These are phyloP conservation scores for Melanotaenia parkinsoni DNA, from an alignment of 2,797 vertebrate species.

Conservation along the genomic window DNA sequence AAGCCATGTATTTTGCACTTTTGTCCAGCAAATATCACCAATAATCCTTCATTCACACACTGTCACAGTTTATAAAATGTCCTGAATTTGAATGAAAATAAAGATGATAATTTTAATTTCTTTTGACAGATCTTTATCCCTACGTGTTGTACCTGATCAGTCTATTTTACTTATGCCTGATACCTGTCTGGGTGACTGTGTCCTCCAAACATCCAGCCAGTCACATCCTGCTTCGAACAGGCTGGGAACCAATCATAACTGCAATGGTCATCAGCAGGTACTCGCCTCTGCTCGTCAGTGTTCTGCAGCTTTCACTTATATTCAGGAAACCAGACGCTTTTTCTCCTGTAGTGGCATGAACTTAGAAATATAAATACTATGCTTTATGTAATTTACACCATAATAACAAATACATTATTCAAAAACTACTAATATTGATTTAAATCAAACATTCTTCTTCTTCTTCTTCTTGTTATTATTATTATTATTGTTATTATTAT, in stretches of 20 bases:
- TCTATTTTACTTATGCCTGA: slow-evolving; percentile 88
- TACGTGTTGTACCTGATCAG: slow-evolving; percentile 91
- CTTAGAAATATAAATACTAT: not conserved
- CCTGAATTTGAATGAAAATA: not conserved
- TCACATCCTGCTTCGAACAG: slow-evolving; percentile 88
- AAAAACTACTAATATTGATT: too few species aligned
- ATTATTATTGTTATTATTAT: too few species aligned
- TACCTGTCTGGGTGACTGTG: slow-evolving; percentile 91
- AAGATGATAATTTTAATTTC: not conserved
- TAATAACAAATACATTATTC: too few species aligned
- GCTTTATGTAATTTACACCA: too few species aligned
- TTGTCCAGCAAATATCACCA: slow-evolving; percentile 26
- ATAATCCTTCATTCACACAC: not conserved
- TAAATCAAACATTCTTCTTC: too few species aligned
- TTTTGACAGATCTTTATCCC: slow-evolving; percentile 83
- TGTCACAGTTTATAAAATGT: not conserved
- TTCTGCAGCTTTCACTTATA: not conserved
- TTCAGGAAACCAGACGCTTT: not conserved
- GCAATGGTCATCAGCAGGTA: slow-evolving; percentile 97
- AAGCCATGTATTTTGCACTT: slow-evolving; percentile 2
- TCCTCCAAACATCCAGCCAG: slow-evolving; percentile 91
- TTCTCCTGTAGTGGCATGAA: not conserved
- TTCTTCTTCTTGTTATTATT: too few species aligned
- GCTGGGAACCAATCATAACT: slow-evolving; percentile 95
- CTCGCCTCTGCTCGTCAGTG: not conserved